Percentiles rank a stretch among this genome's conserved stretches.
These are phyloP conservation scores for Hemicrepidius hirtus DNA, from an alignment of 2,888 invertebrate species.

Conservation along the genomic window DNA sequence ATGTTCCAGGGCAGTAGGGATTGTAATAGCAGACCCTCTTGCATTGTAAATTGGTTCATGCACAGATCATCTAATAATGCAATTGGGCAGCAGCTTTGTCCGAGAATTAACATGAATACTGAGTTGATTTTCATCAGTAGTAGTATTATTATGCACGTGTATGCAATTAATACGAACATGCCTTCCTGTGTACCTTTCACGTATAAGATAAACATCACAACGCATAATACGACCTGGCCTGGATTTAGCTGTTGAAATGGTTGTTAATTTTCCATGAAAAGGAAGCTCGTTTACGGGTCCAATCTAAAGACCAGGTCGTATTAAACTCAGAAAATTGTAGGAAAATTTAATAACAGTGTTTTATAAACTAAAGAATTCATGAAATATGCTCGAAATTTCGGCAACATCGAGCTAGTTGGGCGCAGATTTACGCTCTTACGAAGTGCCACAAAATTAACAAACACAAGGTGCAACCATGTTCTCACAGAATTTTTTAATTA, in stretches of 20 bases:
- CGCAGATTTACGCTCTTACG: slow-evolving; percentile 8
- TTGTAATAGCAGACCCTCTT: slow-evolving; percentile 25
- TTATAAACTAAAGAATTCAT: slow-evolving; percentile 17
- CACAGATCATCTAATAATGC: slow-evolving; percentile 42
- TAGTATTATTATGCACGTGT: slow-evolving; percentile 10
- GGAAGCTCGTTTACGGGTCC: background rate
- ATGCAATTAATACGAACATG: background rate
- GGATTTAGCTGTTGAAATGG: slow-evolving; percentile 10
- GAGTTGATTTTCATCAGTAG: slow-evolving; percentile 36
- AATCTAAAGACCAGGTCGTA: background rate
- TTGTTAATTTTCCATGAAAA: slow-evolving; percentile 23
- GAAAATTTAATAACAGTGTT: slow-evolving; percentile 30
- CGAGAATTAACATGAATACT: slow-evolving; percentile 37
- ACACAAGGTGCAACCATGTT: slow-evolving; percentile 22
- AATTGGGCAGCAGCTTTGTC: slow-evolving; percentile 44
- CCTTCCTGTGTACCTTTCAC: slow-evolving; percentile 18
- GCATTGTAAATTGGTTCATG: slow-evolving; percentile 35
- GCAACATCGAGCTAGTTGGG: background rate
- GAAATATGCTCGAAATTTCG: slow-evolving; percentile 24
- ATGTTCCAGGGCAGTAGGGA: slow-evolving; percentile 15
- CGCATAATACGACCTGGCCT: background rate
- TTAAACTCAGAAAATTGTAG: slow-evolving; percentile 14
- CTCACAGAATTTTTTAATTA: slow-evolving; percentile 31
- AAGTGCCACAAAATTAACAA: slow-evolving; percentile 24
- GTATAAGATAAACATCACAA: slow-evolving; percentile 18